Conservation (phyloP, 2,113 vertebrate species). For the Danionella cerebrum region DNA sequence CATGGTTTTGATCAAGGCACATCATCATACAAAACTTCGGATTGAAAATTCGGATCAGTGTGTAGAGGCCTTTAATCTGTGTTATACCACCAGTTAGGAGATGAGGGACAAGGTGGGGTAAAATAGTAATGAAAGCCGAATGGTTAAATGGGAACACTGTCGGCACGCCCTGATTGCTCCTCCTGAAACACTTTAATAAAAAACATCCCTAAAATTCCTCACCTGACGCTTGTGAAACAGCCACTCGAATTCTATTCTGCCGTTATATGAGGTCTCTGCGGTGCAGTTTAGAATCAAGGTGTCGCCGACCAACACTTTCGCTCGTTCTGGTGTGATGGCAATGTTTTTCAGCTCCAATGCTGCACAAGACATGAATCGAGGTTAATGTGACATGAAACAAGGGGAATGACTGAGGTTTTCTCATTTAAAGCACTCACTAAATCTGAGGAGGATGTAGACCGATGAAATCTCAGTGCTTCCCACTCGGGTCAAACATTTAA, state of each 20-base stretch:
- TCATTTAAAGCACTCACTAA: slow-evolving; percentile 63
- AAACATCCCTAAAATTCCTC: slow-evolving; percentile 17
- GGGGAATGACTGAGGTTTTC: neutral
- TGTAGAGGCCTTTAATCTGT: no score
- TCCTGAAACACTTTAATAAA: no score
- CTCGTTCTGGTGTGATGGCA: slow-evolving; percentile 40
- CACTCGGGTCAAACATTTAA: slow-evolving; percentile 58
- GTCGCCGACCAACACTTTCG: slow-evolving; percentile 68
- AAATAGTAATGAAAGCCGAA: no score
- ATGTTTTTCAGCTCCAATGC: slow-evolving; percentile 42
- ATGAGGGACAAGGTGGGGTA: no score
- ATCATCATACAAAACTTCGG: no score
- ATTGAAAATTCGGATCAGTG: no score
- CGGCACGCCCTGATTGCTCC: no score
- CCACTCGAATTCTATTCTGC: slow-evolving; percentile 68
- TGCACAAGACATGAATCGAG: neutral
- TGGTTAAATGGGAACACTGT: no score
- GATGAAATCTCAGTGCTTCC: slow-evolving; percentile 42
- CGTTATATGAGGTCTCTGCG: slow-evolving; percentile 65
- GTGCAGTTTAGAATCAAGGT: slow-evolving; percentile 66
- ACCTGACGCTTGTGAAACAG: slow-evolving; percentile 47
- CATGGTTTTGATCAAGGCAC: no score
- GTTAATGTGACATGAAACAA: neutral
- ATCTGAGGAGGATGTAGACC: slow-evolving; percentile 54
- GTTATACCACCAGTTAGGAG: no score